Evolutionary conservation across 2,797 vertebrate species (phyloP), one percentile per base, ranked within the genome.

Genomic region (Lateolabrax maculatus): DNA sequence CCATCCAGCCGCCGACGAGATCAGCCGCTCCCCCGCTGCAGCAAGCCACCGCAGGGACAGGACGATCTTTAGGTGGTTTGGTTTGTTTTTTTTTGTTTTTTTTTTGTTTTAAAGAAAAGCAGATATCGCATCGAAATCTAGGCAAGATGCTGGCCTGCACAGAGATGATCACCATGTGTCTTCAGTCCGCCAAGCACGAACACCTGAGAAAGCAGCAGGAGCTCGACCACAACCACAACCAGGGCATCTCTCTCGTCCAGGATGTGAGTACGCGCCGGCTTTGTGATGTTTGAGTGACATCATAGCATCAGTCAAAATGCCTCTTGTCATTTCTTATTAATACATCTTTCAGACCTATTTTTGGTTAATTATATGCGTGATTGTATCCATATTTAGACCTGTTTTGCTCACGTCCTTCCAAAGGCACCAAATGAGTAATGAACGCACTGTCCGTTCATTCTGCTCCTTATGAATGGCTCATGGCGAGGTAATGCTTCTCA

Each of bases 81-180:
- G n/a, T n/a, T n/a, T n/a, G n/a, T n/a, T n/a, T n/a, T n/a, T 27
- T 15, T 52, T 52, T 16, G 6, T 31, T 51, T 12, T 25, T 31
- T 51, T 12, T 25, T n/a, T 21, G 5, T 36, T 31, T 16, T 2
- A 34, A 3, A 25, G 11, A 23, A 29, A 46, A 29, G 27, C 12
- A 60, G 19, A 51, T 21, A 76, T 55, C 37, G 19, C 25, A 83
- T 66, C 65, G 31, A 79, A 23, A 86, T 65, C 58, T n/a, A n/a
- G 27, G 9, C 79, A 88, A 84, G 77, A 96, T 96, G 96, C 91
- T 97, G 93, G 95, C 96, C 60, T 97, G 96, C 34, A 93, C 95
- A 10, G 96, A 96, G 84, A 94, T 96, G 89, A 96, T 97, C 84
- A 95, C 96, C n/a, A 95, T 96, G 94, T 97, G 96, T 91, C 93